A percentile compares a stretch with the other conserved stretches of the same genome.
These are phyloP conservation scores for Melanotaenia nigrans DNA, from an alignment of 2,797 vertebrate genomes.

Conservation along the genomic window DNA sequence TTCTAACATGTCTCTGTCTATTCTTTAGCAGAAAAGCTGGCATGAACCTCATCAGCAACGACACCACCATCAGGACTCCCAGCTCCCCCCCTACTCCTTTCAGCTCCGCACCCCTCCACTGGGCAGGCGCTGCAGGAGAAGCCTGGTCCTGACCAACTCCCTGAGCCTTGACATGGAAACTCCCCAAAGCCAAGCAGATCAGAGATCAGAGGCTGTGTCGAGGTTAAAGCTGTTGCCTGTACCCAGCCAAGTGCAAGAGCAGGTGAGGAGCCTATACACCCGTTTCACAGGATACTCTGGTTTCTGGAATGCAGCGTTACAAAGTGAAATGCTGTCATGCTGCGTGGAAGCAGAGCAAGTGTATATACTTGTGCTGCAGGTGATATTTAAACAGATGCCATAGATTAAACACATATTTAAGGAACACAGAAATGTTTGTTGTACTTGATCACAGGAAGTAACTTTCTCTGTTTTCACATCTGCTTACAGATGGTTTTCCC, in stretches of 20 bases:
- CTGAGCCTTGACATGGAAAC: slow-evolving; percentile 54
- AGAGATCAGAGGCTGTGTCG: slow-evolving; percentile 78
- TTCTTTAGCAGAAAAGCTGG: slow-evolving; percentile 66
- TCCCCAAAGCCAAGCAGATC: slow-evolving; percentile 62
- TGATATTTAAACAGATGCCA: slow-evolving; percentile 65
- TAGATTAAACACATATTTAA: slow-evolving; percentile 48
- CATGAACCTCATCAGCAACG: slow-evolving; percentile 52
- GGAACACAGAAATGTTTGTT: slow-evolving; percentile 52
- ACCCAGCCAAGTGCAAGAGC: slow-evolving; percentile 70
- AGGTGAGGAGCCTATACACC: slow-evolving; percentile 66
- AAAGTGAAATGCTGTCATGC: slow-evolving; percentile 21
- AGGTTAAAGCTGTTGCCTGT: slow-evolving; percentile 78
- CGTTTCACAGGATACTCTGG: slow-evolving; percentile 57
- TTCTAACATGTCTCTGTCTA: not conserved
- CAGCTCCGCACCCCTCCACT: slow-evolving; percentile 80
- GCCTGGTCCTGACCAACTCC: slow-evolving; percentile 61
- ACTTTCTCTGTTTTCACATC: slow-evolving; percentile 65
- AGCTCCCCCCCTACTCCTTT: slow-evolving; percentile 72
- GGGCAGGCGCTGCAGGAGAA: slow-evolving; percentile 74
- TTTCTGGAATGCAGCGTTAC: slow-evolving; percentile 62
- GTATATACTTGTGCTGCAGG: slow-evolving; percentile 51
- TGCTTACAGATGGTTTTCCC: slow-evolving; percentile 74
- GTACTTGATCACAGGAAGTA: slow-evolving; percentile 52
- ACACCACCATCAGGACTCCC: slow-evolving; percentile 54
- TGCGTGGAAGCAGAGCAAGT: slow-evolving; percentile 10